Percentiles rank a stretch among this genome's conserved stretches.
These are phyloP conservation scores for Trichonephila clavipes DNA, from an alignment of 1,140 invertebrate species.

Conservation along the genomic window DNA sequence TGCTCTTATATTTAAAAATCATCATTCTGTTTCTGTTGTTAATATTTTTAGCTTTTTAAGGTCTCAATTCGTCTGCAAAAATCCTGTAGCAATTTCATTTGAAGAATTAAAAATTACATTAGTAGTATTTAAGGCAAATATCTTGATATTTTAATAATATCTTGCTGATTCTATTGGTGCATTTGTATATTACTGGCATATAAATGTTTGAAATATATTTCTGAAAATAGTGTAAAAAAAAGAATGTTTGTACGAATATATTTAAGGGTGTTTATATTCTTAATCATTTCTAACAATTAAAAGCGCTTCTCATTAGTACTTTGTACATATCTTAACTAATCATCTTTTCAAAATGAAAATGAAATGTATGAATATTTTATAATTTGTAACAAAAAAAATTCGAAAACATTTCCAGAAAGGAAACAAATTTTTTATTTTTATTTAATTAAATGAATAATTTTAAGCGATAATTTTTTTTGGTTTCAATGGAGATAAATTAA, in stretches of 20 bases:
- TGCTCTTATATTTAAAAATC: not conserved
- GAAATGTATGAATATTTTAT: no score
- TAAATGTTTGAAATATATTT: slow-evolving; percentile 58
- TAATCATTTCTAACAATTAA: no score
- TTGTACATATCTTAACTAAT: no score
- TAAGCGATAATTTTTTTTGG: not conserved
- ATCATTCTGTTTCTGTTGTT: not conserved
- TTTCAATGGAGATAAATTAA: not conserved
- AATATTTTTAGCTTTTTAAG: not conserved
- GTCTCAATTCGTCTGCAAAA: no score
- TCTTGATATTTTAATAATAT: slow-evolving; percentile 24
- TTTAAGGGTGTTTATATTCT: no score
- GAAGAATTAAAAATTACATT: not conserved
- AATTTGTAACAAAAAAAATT: no score
- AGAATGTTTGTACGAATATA: not conserved
- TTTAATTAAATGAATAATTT: not conserved
- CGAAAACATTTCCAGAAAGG: no score
- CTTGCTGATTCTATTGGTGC: slow-evolving; percentile 66
- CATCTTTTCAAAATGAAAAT: no score
- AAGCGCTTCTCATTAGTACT: no score
- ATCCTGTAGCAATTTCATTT: not conserved
- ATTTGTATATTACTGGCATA: slow-evolving; percentile 52
- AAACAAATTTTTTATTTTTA: no score
- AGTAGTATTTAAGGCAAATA: not conserved
- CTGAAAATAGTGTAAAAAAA: slow-evolving; percentile 1